These are phyloP conservation scores for Drosophila obscura DNA, from an alignment of 1,140 invertebrate species.

Conservation along the genomic window DNA sequence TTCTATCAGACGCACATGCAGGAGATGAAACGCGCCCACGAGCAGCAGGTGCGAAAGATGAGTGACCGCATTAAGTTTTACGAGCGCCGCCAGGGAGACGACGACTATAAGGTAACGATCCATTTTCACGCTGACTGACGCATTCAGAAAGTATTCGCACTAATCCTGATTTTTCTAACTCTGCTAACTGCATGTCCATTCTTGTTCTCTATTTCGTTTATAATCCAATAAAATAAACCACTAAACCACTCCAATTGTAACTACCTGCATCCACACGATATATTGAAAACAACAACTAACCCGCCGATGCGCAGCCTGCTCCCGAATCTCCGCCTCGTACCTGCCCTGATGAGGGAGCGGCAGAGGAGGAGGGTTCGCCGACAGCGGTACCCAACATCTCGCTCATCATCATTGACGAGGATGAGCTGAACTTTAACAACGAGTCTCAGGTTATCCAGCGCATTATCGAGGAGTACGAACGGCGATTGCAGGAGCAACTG, in stretches of 20 bases:
- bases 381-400: conserved; percentile 50
- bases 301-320: conserved; percentile 25
- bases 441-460: conserved; percentile 84
- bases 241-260: conserved; percentile 45
- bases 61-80: conserved; percentile 68
- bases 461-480: conserved; percentile 84
- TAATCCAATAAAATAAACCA: conserved; percentile 63
- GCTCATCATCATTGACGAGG: conserved; percentile 80
- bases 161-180: conserved; percentile 43
- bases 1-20: conserved; percentile 78
- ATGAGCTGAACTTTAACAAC: conserved; percentile 77
- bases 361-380: conserved; percentile 2
- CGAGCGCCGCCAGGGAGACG: conserved; percentile 70
- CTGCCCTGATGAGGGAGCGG: conserved; percentile 31
- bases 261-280: conserved; percentile 51
- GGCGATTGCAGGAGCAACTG: conserved; percentile 86
- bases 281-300: conserved; percentile 40
- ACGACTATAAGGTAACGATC: conserved; percentile 76
- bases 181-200: conserved; percentile 64
- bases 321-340: conserved; percentile 47
- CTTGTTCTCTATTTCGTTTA: conserved; percentile 53
- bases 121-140: background rate
- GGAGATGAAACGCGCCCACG: conserved; percentile 64
- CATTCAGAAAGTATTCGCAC: background rate
- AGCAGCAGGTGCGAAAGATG: conserved; percentile 66